Evolutionary conservation across 2,113 vertebrate species (phyloP).

Genomic region (Pelvicachromis taeniatus): DNA sequence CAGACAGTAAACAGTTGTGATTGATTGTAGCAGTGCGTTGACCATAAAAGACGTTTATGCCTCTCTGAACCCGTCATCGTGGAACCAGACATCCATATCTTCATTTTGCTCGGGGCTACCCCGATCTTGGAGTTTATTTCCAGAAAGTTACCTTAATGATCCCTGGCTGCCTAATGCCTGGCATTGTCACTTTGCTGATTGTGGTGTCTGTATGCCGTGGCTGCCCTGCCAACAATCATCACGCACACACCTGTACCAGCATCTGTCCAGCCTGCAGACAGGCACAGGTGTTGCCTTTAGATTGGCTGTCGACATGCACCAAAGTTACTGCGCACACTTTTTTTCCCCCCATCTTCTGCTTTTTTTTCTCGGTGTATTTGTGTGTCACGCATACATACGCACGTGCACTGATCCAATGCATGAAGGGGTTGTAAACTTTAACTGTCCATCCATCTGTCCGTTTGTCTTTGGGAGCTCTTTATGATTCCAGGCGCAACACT

Average conservation of each 20-base stretch:
- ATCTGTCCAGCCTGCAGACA: conserved; percentile 65
- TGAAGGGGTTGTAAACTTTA: conserved; percentile 8
- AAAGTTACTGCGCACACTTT: conserved; percentile 26
- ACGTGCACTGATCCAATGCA: background rate
- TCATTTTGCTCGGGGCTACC: conserved; percentile 20
- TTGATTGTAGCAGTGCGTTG: conserved; percentile 21
- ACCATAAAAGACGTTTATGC: conserved; percentile 19
- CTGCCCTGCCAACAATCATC: conserved; percentile 58
- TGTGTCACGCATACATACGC: background rate
- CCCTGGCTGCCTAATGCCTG: conserved; percentile 38
- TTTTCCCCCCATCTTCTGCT: background rate
- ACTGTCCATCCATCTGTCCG: conserved; percentile 29
- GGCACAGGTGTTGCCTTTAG: conserved; percentile 66
- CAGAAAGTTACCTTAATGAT: conserved; percentile 59
- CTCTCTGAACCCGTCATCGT: conserved; percentile 13
- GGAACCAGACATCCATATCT: conserved; percentile 24
- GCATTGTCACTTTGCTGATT: conserved; percentile 34
- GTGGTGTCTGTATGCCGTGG: conserved; percentile 31
- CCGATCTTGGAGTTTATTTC: conserved; percentile 55
- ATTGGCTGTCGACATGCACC: conserved; percentile 32
- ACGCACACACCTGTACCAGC: conserved; percentile 69
- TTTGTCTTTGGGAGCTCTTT: conserved; percentile 47
- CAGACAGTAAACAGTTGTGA: conserved; percentile 55
- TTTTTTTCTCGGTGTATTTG: background rate
- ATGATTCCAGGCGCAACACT: conserved; percentile 57